Conservation (phyloP, 2,797 vertebrate genomes). For the Poliocrania exsul region DNA sequence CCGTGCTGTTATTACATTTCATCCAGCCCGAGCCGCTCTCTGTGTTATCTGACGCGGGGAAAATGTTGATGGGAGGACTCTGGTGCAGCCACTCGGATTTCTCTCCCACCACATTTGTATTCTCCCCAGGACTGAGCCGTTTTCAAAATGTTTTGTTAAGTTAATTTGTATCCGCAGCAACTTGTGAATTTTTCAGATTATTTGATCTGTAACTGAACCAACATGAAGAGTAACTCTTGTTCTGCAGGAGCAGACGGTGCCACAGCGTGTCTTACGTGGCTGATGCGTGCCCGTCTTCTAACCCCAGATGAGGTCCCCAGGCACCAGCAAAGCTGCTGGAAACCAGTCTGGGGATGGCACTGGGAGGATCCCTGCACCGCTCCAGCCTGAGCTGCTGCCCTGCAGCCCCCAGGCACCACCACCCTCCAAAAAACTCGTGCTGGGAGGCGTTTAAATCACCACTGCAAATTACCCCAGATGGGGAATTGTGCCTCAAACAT, state of each 20-base stretch:
- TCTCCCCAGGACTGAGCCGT: constrained; percentile 12
- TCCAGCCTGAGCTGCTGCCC: rapidly evolving
- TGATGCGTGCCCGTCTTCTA: neutral
- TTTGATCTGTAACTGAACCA: constrained; percentile 60
- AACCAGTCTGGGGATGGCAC: neutral
- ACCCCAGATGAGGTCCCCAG: neutral
- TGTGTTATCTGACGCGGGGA: neutral
- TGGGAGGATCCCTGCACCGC: rapidly evolving
- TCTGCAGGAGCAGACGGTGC: constrained; percentile 27
- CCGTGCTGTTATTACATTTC: neutral
- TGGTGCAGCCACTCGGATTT: neutral
- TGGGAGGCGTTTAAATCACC: neutral
- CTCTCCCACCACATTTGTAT: constrained; percentile 38
- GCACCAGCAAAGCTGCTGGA: neutral
- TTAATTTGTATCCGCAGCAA: constrained; percentile 65
- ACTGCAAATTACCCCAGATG: rapidly evolving
- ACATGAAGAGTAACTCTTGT: constrained; percentile 19
- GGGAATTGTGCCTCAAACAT: rapidly evolving
- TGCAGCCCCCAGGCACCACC: neutral
- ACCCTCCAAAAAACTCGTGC: rapidly evolving
- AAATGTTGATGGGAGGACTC: constrained; percentile 30
- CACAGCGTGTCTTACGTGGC: neutral
- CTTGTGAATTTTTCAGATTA: constrained; percentile 49
- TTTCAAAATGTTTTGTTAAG: constrained; percentile 56
- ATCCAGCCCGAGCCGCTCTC: constrained; percentile 7